Conservation (phyloP, 1,140 invertebrate genomes). For the Hermetia illucens region DNA sequence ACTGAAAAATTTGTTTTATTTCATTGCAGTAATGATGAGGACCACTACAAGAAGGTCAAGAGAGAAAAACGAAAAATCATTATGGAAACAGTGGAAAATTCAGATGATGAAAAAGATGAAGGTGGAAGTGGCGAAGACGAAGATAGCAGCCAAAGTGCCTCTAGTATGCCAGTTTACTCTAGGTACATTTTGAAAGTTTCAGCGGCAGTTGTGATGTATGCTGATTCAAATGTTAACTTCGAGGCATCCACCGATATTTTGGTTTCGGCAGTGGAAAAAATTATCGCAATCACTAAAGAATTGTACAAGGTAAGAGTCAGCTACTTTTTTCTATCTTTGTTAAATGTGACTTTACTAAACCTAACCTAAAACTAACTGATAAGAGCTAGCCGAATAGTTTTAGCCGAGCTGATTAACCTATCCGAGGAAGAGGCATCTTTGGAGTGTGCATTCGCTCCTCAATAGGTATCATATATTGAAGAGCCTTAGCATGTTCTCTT, state of each 20-base stretch:
- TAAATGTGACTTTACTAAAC: constrained; percentile 2
- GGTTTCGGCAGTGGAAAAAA: constrained; percentile 29
- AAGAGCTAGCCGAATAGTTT: too few species aligned
- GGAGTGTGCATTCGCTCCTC: too few species aligned
- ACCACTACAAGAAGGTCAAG: constrained; percentile 21
- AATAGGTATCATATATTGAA: too few species aligned
- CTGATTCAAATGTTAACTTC: constrained; percentile 20
- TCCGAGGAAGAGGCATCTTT: too few species aligned
- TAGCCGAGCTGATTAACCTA: too few species aligned
- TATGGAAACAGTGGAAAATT: constrained; percentile 11
- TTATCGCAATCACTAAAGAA: constrained; percentile 33
- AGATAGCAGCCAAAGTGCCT: constrained; percentile 13
- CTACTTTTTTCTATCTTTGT: constrained; percentile 2
- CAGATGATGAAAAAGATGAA: constrained; percentile 14
- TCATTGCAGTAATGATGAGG: constrained; percentile 25
- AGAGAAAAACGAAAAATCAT: constrained; percentile 20
- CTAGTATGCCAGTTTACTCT: constrained; percentile 21
- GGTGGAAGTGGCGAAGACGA: constrained; percentile 16
- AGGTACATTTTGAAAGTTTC: constrained; percentile 33
- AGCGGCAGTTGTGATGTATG: constrained; percentile 32
- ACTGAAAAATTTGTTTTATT: background rate
- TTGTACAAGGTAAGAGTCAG: constrained; percentile 34
- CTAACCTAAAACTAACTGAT: too few species aligned
- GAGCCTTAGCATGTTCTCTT: too few species aligned
- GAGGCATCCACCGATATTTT: constrained; percentile 32